Base-by-base conservation (phyloP, 2,797 vertebrate species). In the Coranthus polyacanthus region DNA sequence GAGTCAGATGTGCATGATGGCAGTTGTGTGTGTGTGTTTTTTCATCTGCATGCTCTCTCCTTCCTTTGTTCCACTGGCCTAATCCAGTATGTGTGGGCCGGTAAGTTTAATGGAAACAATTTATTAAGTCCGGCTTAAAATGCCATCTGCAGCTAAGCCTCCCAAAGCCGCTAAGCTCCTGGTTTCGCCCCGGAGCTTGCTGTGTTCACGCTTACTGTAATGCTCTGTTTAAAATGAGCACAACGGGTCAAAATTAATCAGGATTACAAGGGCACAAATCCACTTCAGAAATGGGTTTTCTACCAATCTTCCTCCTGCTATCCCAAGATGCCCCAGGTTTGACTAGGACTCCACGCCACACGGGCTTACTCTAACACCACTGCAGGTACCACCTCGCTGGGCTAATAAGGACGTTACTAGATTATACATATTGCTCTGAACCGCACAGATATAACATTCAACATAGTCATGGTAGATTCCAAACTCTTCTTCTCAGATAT, bases 61-160 rank as follows among this genome's bases (percentile, higher is more conserved):
- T 89, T 84, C 86, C 88, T 95, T 94, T 94, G 91, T 94, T 93
- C 92, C 89, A 83, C 83, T 68, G 84, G 88, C 84, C 91, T 94
- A 94, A 94, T 94, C 92, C 92, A 91, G 92, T 92, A 93, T 94
- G 93, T 94, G 94, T 93, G 92, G 94, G 93, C 93, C 91, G 92
- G 90, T 93, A 93, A 93, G 90, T 95, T 94, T 95, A 95, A 95
- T 94, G 93, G 94, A 94, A 95, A 95, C 94, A 94, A 94, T 94
- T 95, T 94, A 94, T 94, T 95, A 94, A 94, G 93, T 94, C 92
- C 87, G 88, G 93, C 93, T 94, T 95, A 94, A 94, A 94, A 94
- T 94, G 93, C 93, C 94, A 95, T 94, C 93, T 95, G 94, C 93
- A 93, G 93, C 90, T 94, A 95, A 95, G 93, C 94, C 92, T 87